Base-by-base conservation (phyloP, 2,888 invertebrate genomes). In the Lypha dubia region DNA sequence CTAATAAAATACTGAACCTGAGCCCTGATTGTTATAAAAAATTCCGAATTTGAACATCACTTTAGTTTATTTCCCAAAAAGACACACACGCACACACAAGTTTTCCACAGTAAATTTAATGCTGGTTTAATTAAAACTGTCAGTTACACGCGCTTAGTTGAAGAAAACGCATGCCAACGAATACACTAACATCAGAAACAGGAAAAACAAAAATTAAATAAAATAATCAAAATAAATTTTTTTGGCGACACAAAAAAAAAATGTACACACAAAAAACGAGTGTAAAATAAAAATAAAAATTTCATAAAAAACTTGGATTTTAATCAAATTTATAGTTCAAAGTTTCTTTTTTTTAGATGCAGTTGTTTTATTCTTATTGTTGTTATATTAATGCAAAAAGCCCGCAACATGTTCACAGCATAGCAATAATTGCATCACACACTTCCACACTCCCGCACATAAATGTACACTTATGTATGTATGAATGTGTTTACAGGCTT, bases 41-140 rank as follows among this genome's bases (percentile, higher is more conserved):
- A 49, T 38, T 13, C 13, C 13, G 13, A 13, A 60, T 0, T 46
- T 46, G 28, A 5, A 5, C 1, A 15, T 28, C 9, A 2, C 17
- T 46, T 15, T 17, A 28, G 46, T 63, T 44, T 63, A 28, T 63
- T 68, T 51, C 4, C 13, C 22, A 17, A n/a, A n/a, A n/a, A n/a
- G n/a, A n/a, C n/a, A n/a, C n/a, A n/a, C n/a, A n/a, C n/a, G n/a
- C n/a, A n/a, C n/a, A n/a, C n/a, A n/a, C n/a, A n/a, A n/a, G n/a
- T 5, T 17, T 8, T 20, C 0, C 0, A 53, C 46, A 58, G 38
- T n/a, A 49, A 58, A 13, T 63, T 79, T 75, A 70, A 83, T 75
- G 58, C 58, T 24, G 49, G 28, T 74, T 70, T 75, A 83, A 83
- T 75, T 83, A 83, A 83, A 83, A 70, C 49, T 79, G 70, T 70